Evolutionary conservation across 2,888 invertebrate species (phyloP), one percentile per base, ranked within the genome.

Genomic region (Stictocephala bisonia): DNA sequence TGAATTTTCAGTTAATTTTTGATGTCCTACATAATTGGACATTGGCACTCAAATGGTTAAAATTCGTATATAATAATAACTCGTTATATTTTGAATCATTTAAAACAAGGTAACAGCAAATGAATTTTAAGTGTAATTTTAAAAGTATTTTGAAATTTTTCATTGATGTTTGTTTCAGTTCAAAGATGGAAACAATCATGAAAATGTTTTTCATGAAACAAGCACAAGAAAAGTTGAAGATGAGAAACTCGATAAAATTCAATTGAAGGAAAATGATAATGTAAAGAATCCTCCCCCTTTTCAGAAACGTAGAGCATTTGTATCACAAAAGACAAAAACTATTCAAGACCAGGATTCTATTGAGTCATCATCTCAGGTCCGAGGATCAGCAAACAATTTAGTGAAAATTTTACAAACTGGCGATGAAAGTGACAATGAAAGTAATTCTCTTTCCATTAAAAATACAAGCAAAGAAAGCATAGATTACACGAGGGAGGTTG

Each of bases 271-370:
- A 24, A 51, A 7, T 18, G 1, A 4, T 13, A 11, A 15, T 27
- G 18, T 1, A 22, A 27, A 51, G 51, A 24, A 26, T 26, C 51
- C 51, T 1, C 51, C 56, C 15, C 56, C 70, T 1, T 9, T 70
- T 26, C 41, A 56, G 7, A 70, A 56, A 56, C 13, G 70, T 11
- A 70, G 24, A 56, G 70, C 70, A 40, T 70, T 70, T 56, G 70
- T 70, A 15, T 56, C 35, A 24, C 70, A 70, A 40, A 70, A 70
- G 56, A 56, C 40, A 2, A 60, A 60, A 40, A 60, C 60, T 9
- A 60, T 60, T 22, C 40, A 60, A 60, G 60, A n/a, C n/a, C n/a
- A n/a, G n/a, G n/a, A 60, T 60, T 40, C 41, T 24, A 20, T 60
- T 11, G 60, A 60, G n/a, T 15, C 35, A 7, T 15, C 35, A 7